These are phyloP conservation scores for Pagrus major DNA, from an alignment of 2,113 vertebrate genomes.

Conservation along the genomic window DNA sequence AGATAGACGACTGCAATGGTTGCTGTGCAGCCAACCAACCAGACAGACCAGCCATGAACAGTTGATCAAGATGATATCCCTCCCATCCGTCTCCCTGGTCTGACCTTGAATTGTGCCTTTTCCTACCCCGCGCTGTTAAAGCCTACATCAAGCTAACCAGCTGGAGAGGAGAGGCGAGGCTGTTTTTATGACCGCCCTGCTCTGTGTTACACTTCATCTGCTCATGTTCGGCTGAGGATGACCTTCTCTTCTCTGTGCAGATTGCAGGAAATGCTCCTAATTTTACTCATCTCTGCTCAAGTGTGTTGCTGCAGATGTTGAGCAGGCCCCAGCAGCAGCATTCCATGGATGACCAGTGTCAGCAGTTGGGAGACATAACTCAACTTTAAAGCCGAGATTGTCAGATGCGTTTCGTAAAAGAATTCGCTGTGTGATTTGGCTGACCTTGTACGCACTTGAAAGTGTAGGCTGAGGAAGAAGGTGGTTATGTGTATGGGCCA, in stretches of 20 bases:
- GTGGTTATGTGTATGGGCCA: slow-evolving; percentile 22
- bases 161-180: slow-evolving; percentile 46
- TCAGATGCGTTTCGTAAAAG: slow-evolving; percentile 54
- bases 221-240: slow-evolving; percentile 57
- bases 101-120: slow-evolving; percentile 70
- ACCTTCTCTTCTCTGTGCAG: slow-evolving; percentile 57
- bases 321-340: slow-evolving; percentile 62
- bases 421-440: slow-evolving; percentile 64
- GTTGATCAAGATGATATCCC: slow-evolving; percentile 61
- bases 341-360: slow-evolving; percentile 74
- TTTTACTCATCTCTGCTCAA: slow-evolving; percentile 68
- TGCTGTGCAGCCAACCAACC: slow-evolving; percentile 36
- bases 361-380: slow-evolving; percentile 63
- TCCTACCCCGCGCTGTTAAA: slow-evolving; percentile 42
- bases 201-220: slow-evolving; percentile 67
- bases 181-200: slow-evolving; percentile 63
- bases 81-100: slow-evolving; percentile 30
- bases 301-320: slow-evolving; percentile 76
- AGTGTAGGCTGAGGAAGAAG: slow-evolving; percentile 36
- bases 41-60: slow-evolving; percentile 43
- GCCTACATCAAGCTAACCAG: slow-evolving; percentile 53
- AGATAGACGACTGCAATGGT: slow-evolving; percentile 37
- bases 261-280: slow-evolving; percentile 79
- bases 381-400: slow-evolving; percentile 71
- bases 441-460: slow-evolving; percentile 56